Evolutionary conservation across 2,797 vertebrate species (phyloP).

Genomic region (Rhadinocentrus ornatus): DNA sequence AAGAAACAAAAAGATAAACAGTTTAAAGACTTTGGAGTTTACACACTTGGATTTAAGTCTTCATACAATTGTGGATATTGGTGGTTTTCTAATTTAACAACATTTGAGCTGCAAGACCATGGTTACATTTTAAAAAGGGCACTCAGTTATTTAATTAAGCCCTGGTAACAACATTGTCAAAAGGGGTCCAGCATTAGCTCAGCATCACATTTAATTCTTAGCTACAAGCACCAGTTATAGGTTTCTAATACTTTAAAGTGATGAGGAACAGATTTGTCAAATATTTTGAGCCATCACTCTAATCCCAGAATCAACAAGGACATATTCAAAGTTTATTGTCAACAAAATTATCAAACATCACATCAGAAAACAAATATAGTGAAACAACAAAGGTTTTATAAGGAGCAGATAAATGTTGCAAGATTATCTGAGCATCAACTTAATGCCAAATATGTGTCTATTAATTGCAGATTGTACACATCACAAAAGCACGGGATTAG

Average conservation of each 20-base stretch:
- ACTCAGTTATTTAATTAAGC: too few species aligned
- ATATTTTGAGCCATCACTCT: not conserved
- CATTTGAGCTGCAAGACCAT: too few species aligned
- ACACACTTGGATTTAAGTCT: too few species aligned
- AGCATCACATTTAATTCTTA: not conserved
- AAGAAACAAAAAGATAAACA: too few species aligned
- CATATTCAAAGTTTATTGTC: slow-evolving; percentile 58
- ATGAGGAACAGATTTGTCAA: not conserved
- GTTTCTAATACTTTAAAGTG: not conserved
- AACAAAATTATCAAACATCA: slow-evolving; percentile 64
- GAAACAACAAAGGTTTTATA: slow-evolving; percentile 38
- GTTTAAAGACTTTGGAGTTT: too few species aligned
- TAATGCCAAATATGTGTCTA: slow-evolving; percentile 44
- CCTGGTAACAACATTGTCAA: too few species aligned
- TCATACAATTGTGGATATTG: too few species aligned
- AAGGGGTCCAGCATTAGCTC: too few species aligned
- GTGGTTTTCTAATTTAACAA: too few species aligned
- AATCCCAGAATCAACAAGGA: slow-evolving; percentile 13
- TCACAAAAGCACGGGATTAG: slow-evolving; percentile 50
- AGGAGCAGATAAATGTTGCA: slow-evolving; percentile 37
- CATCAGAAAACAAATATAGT: slow-evolving; percentile 47
- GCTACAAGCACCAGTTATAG: not conserved
- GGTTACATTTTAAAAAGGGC: too few species aligned
- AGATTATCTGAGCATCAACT: slow-evolving; percentile 29
- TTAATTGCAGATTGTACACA: slow-evolving; percentile 38